phyloP scores from a whole-genome alignment of 2,888 invertebrate genomes.

The Molorchus minor region DNA sequence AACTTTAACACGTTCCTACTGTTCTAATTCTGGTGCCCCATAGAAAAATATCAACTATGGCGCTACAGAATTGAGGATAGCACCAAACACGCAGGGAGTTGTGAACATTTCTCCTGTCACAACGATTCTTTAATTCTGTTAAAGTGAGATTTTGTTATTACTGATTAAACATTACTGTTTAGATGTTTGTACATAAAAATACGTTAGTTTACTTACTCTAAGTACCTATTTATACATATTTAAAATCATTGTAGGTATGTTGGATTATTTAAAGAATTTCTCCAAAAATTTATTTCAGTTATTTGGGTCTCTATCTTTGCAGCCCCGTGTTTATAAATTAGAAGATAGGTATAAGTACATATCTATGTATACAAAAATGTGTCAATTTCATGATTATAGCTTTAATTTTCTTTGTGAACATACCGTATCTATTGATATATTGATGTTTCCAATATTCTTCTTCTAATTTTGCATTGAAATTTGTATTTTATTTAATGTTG shows the following conservation, averaged over 20 bases:
- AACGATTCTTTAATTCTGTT: constrained; percentile 53
- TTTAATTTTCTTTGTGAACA: no score
- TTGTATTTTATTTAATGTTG: constrained; percentile 57
- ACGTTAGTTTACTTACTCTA: constrained; percentile 53
- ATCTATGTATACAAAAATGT: no score
- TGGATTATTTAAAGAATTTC: no score
- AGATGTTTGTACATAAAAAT: constrained; percentile 52
- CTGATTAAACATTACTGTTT: constrained; percentile 46
- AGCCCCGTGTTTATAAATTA: no score
- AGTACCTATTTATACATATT: constrained; percentile 55
- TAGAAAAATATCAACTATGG: constrained; percentile 57
- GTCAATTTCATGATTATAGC: no score
- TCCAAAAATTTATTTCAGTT: no score
- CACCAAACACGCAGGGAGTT: constrained; percentile 44
- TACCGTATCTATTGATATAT: no score
- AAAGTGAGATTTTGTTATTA: constrained; percentile 49
- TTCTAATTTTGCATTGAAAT: no score
- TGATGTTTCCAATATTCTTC: no score
- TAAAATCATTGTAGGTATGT: no score
- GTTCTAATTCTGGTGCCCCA: constrained; percentile 60
- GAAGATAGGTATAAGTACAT: no score
- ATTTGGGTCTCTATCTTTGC: no score
- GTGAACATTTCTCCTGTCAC: constrained; percentile 49
- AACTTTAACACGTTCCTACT: constrained; percentile 59
- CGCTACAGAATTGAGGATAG: constrained; percentile 60